A percentile compares a stretch with the other conserved stretches of the same genome.
Evolutionary conservation across 1,140 invertebrate genomes (phyloP).

Genomic region (Listronotus bonariensis): DNA sequence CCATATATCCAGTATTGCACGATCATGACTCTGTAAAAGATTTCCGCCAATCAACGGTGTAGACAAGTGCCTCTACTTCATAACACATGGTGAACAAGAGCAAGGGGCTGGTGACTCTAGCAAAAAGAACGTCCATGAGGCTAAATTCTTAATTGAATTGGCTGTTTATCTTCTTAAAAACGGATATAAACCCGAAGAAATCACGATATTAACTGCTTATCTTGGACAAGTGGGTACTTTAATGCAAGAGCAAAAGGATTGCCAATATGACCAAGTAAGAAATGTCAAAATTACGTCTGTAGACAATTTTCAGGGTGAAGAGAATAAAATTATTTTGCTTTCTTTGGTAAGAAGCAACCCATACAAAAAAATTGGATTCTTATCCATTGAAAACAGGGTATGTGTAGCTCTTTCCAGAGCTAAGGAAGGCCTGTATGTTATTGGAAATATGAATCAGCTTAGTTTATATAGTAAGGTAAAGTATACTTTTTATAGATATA

Average conservation of each 20-base stretch:
- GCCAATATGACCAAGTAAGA: conserved; percentile 36
- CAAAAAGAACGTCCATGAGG: conserved; percentile 67
- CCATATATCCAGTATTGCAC: conserved; percentile 64
- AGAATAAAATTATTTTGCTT: conserved; percentile 81
- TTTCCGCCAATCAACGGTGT: conserved; percentile 59
- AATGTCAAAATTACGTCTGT: conserved; percentile 67
- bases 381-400: conserved; percentile 75
- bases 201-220: conserved; percentile 72
- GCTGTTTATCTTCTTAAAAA: conserved; percentile 65
- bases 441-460: conserved; percentile 58
- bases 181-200: conserved; percentile 62
- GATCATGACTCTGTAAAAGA: conserved; percentile 61
- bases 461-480: conserved; percentile 38
- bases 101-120: conserved; percentile 59
- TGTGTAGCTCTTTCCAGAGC: conserved; percentile 85
- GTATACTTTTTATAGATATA: too few relatives aligned
- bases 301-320: conserved; percentile 87
- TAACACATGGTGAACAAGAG: conserved; percentile 61
- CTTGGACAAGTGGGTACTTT: conserved; percentile 63
- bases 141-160: conserved; percentile 60
- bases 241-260: conserved; percentile 49
- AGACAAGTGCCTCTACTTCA: conserved; percentile 64
- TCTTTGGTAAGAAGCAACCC: conserved; percentile 80
- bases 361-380: conserved; percentile 75
- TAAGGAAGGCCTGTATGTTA: conserved; percentile 69